Conservation (phyloP, 2,797 vertebrate species). For the Spondyliosoma cantharus region DNA sequence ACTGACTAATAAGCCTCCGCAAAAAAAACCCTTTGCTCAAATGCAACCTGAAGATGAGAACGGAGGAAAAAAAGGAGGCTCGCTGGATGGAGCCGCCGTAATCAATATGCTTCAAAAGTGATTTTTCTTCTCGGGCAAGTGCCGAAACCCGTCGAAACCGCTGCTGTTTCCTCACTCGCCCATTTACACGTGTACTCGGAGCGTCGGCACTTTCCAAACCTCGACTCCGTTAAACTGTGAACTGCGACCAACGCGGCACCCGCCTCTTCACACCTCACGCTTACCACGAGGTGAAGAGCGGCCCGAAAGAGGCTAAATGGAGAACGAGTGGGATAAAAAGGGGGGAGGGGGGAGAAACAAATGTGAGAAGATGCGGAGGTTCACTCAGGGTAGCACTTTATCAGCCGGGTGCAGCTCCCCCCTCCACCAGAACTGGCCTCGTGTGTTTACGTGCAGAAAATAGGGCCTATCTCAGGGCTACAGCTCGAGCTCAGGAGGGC, state of each 20-base stretch:
- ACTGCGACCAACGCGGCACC: slow-evolving; percentile 32
- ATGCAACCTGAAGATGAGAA: slow-evolving; percentile 56
- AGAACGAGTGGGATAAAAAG: background rate
- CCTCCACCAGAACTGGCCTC: slow-evolving; percentile 44
- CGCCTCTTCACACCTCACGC: slow-evolving; percentile 40
- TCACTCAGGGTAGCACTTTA: slow-evolving; percentile 73
- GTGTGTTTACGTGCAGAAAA: slow-evolving; percentile 61
- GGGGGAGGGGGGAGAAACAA: slow-evolving; percentile 10
- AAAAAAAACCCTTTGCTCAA: slow-evolving; percentile 14
- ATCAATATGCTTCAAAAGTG: slow-evolving; percentile 13
- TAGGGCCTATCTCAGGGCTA: slow-evolving; percentile 61
- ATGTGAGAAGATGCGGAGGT: slow-evolving; percentile 57
- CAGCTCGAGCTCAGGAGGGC: slow-evolving; percentile 63
- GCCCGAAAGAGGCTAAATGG: slow-evolving; percentile 20
- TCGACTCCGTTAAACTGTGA: slow-evolving; percentile 47
- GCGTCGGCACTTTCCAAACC: slow-evolving; percentile 21
- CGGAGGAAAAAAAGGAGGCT: background rate
- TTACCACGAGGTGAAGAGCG: slow-evolving; percentile 23
- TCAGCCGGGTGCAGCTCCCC: slow-evolving; percentile 72
- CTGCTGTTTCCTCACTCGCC: slow-evolving; percentile 2
- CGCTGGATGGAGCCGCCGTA: slow-evolving; percentile 9
- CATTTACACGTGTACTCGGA: slow-evolving; percentile 6
- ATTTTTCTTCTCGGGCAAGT: background rate
- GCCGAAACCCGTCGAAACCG: too few relatives aligned
- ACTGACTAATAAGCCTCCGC: slow-evolving; percentile 58